Evolutionary conservation across 2,797 vertebrate genomes (phyloP), one percentile per base, ranked within the genome.

Genomic region (Thaleichthys pacificus): DNA sequence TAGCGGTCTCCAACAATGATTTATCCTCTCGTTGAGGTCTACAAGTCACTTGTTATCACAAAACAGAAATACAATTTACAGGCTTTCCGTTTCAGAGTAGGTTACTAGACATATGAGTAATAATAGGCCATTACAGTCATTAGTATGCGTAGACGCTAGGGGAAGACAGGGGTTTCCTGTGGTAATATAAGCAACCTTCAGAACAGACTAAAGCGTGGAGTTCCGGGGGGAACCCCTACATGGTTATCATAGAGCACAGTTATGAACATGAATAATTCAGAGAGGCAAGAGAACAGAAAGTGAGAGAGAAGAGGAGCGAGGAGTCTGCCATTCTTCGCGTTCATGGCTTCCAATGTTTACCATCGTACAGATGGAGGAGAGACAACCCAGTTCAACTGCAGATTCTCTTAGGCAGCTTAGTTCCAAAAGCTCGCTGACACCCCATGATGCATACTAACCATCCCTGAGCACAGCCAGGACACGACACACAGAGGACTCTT

Each of bases 371-470:
- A 76, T 71, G 21, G 30, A 32, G 51, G 1, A 70, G 51, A 56
- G 17, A 17, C 42, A 47, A 47, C 70, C 76, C 60, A 42, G 60
- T 22, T 56, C 47, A 26, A 26, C 6, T 15, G 30, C 42, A n/a
- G 62, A 38, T 51, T 17, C 14, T 76, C 11, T 61, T 47, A 26
- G 67, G 68, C 51, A 68, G 76, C 30, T 35, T 62, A 64, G 70
- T 9, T 62, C 57, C 71, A 66, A 67, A 14, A 17, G 35, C 19
- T 61, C 21, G 61, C 75, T 61, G 54, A 80, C 76, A 66, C 61
- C 66, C 75, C 30, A 61, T 72, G 17, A 63, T 76, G 89, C 88
- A 92, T 91, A 91, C 87, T 85, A 91, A 93, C 76, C 75, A 89
- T 65, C 77, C 73, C 68, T 2, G 28, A 8, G 51, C 51, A 56